A percentile compares a stretch with the other conserved stretches of the same genome.
These are phyloP conservation scores for Hoplodrina blanda DNA, from an alignment of 2,888 invertebrate genomes.

Conservation along the genomic window DNA sequence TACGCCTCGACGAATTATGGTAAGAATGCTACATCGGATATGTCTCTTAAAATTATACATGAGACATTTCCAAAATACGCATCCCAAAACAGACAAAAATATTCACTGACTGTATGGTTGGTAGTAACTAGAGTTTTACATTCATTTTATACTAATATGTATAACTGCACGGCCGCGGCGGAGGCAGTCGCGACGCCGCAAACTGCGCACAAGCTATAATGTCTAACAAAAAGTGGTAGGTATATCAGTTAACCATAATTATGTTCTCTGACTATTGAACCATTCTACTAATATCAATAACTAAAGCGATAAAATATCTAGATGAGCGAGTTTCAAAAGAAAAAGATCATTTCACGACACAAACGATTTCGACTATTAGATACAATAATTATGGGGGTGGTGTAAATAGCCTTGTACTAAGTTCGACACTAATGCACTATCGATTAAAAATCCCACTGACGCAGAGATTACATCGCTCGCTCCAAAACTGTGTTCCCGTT, in stretches of 20 bases:
- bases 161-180: background rate
- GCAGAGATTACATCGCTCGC: slow-evolving; percentile 45
- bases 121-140: too few relatives aligned
- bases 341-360: background rate
- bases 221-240: slow-evolving; percentile 33
- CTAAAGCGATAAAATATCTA: too few relatives aligned
- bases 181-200: background rate
- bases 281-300: background rate
- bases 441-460: slow-evolving; percentile 44
- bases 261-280: background rate
- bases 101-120: too few relatives aligned
- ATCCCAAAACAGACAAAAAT: too few relatives aligned
- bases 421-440: slow-evolving; percentile 31
- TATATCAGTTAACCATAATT: background rate
- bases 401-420: slow-evolving; percentile 27
- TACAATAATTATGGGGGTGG: background rate
- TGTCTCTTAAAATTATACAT: too few relatives aligned
- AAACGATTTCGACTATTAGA: background rate
- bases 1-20: too few relatives aligned
- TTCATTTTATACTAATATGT: background rate
- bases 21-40: too few relatives aligned
- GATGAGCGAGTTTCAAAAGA: too few relatives aligned
- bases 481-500: slow-evolving; percentile 73
- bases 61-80: too few relatives aligned
- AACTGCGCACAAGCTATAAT: slow-evolving; percentile 26